Percentiles rank a stretch among this genome's conserved stretches.
These are phyloP conservation scores for Seriola rivoliana DNA, from an alignment of 2,113 vertebrate genomes.

Conservation along the genomic window DNA sequence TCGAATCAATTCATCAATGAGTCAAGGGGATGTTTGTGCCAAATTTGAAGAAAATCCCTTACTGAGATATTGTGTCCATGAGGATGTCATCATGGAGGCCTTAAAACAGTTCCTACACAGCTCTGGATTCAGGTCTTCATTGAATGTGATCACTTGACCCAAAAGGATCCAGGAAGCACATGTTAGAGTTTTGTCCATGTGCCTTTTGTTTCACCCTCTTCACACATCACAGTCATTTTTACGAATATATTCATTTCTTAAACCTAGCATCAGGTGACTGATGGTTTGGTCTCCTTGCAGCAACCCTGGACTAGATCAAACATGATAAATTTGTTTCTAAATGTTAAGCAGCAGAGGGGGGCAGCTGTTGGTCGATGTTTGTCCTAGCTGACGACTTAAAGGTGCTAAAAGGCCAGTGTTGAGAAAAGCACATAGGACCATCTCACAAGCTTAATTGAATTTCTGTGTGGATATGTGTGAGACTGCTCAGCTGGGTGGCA, in stretches of 20 bases:
- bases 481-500: conserved; percentile 9
- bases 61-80: too few relatives aligned
- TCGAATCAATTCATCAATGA: too few relatives aligned
- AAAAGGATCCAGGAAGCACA: background rate
- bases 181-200: background rate
- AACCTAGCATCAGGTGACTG: background rate
- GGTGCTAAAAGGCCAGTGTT: conserved; percentile 40
- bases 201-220: background rate
- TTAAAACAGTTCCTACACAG: too few relatives aligned
- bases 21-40: too few relatives aligned
- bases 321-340: too few relatives aligned
- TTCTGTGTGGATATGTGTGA: conserved; percentile 23
- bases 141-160: background rate
- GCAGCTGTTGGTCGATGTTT: background rate
- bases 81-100: too few relatives aligned
- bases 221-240: background rate
- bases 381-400: conserved; percentile 18
- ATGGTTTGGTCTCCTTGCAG: too few relatives aligned
- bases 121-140: too few relatives aligned
- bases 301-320: too few relatives aligned
- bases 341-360: background rate
- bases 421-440: conserved; percentile 33
- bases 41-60: too few relatives aligned
- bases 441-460: conserved; percentile 51
- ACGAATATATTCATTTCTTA: background rate